These are phyloP conservation scores for Mellilla xanthometata DNA, from an alignment of 2,888 invertebrate genomes.

Conservation along the genomic window DNA sequence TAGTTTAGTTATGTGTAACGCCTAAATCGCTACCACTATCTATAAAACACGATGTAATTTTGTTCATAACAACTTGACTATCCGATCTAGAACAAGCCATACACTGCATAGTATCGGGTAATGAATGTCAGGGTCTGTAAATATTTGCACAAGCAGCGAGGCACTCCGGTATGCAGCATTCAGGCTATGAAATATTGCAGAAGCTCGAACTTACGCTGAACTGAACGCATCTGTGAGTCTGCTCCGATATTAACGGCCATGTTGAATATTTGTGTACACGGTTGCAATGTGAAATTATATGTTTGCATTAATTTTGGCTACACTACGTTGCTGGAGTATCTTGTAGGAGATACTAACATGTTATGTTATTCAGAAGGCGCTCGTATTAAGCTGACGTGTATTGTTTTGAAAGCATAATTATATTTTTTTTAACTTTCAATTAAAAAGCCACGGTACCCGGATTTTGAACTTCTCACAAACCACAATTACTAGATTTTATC, in stretches of 20 bases:
- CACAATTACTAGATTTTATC: too few relatives aligned
- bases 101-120: neutral
- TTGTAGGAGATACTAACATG: neutral
- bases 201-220: constrained; percentile 13
- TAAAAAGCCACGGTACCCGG: too few relatives aligned
- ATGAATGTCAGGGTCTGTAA: constrained; percentile 10
- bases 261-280: constrained; percentile 6
- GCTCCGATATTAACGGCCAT: constrained; percentile 17
- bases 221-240: constrained; percentile 18
- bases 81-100: too few relatives aligned
- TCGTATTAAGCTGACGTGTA: too few relatives aligned
- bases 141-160: constrained; percentile 9
- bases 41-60: too few relatives aligned
- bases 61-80: too few relatives aligned
- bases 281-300: constrained; percentile 1
- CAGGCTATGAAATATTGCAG: constrained; percentile 20
- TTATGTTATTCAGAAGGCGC: too few relatives aligned
- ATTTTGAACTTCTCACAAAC: too few relatives aligned
- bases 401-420: too few relatives aligned
- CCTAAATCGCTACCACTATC: too few relatives aligned
- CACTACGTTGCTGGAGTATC: neutral
- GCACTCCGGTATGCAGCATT: constrained; percentile 7
- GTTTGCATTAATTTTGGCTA: neutral
- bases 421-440: too few relatives aligned
- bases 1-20: too few relatives aligned